Evolutionary conservation across 2,797 vertebrate genomes (phyloP), one percentile per base, ranked within the genome.

Genomic region (Microctenopoma stevenorrisi): DNA sequence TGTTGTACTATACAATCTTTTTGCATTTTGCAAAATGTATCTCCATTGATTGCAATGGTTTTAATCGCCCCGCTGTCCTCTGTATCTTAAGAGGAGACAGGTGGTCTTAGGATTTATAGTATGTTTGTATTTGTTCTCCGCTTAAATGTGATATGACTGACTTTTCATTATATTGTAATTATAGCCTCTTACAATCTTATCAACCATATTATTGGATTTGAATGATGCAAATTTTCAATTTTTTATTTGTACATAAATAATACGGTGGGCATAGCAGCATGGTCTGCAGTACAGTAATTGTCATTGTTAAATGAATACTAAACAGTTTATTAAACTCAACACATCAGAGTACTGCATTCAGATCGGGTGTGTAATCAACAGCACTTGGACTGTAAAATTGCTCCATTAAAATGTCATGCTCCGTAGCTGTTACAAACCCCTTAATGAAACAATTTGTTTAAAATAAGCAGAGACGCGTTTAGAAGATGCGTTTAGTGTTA

Each of bases 31-130:
- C 93, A 93, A 94, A 95, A 91, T 86, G 75, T 72, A 94, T 93
- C 89, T 93, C 91, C 93, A 93, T 94, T 94, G 91, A 94, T 93
- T 92, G 67, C 94, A 94, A 94, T 93, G 91, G 91, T 92, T 93
- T 82, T 80, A 87, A 89, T 44, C 73, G 70, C 72, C 69, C 83
- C 65, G 30, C 69, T 74, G 68, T 80, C 85, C 83, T 85, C 79
- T 83, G 68, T 88, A 47, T 91, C 86, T 87, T 87, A 81, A 85
- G 83, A 88, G 87, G 84, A 89, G 76, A 87, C 79, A 78, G 81
- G 83, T 80, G 83, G 79, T 76, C 58, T 66, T 85, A 74, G 68
- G 58, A 84, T 65, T 73, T 52, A 50, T 57, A 69, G 60, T 81
- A 57, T 72, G 70, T 90, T 75, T 88, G 53, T 79, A 63, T 69